These are phyloP conservation scores for Bembecia ichneumoniformis DNA, from an alignment of 2,888 invertebrate species.

Conservation along the genomic window DNA sequence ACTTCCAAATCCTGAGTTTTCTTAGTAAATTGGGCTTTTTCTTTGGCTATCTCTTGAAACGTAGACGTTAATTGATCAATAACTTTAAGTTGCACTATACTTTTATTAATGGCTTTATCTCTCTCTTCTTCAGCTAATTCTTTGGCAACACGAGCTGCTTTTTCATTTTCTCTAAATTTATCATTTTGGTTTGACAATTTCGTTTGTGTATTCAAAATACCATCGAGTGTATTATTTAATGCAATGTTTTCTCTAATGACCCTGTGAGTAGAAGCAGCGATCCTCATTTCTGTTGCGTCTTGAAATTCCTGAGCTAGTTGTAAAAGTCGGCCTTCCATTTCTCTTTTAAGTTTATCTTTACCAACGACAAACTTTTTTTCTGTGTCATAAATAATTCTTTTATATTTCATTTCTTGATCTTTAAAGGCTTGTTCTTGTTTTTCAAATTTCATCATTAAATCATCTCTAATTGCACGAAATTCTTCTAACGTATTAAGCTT, in stretches of 20 bases:
- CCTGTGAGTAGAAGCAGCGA: slow-evolving; percentile 90
- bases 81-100: slow-evolving; percentile 74
- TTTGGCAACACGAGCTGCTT: slow-evolving; percentile 62
- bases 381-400: slow-evolving; percentile 83
- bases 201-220: slow-evolving; percentile 74
- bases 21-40: slow-evolving; percentile 55
- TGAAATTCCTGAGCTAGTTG: slow-evolving; percentile 89
- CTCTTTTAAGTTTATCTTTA: slow-evolving; percentile 87
- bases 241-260: slow-evolving; percentile 89
- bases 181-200: slow-evolving; percentile 75
- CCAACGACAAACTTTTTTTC: slow-evolving; percentile 83
- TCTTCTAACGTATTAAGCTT: slow-evolving; percentile 93
- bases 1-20: slow-evolving; percentile 47
- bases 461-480: slow-evolving; percentile 87
- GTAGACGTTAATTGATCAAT: slow-evolving; percentile 75
- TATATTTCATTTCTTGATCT: slow-evolving; percentile 83
- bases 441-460: slow-evolving; percentile 87
- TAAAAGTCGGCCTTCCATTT: slow-evolving; percentile 88
- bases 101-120: slow-evolving; percentile 74
- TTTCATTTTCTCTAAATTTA: slow-evolving; percentile 72
- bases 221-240: slow-evolving; percentile 82
- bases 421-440: slow-evolving; percentile 82
- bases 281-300: slow-evolving; percentile 86
- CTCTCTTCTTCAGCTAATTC: slow-evolving; percentile 76
- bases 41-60: slow-evolving; percentile 65